Evolutionary conservation across 2,797 vertebrate genomes (phyloP), one percentile per base, ranked within the genome.

Genomic region (Spondyliosoma cantharus): DNA sequence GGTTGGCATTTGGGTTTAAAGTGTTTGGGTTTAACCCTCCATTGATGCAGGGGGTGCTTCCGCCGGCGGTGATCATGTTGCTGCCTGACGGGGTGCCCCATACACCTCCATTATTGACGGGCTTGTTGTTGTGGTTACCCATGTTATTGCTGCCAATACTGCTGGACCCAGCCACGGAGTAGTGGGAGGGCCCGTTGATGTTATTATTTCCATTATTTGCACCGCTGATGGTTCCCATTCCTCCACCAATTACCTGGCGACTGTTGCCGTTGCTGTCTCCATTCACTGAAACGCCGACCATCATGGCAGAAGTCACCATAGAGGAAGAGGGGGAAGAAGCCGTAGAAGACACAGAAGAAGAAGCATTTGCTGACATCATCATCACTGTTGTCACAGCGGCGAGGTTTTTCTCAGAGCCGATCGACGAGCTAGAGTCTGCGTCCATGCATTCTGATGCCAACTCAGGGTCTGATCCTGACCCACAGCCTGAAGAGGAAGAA

Each of bases 1-100:
- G 96, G 96, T 96, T 97, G 96, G 96, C 96, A 93, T 97, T 97
- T 93, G 97, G 96, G 94, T 96, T 97, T 96, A 97, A 96, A 97
- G 96, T 96, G 96, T 97, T 97, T 95, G 96, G 96, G 96, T 96
- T 97, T 92, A 96, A 94, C 92, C 96, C 97, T 94, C 96, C 96
- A 91, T 96, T 97, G 90, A 96, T 93, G 94, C 96, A 96, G 93
- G 96, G 94, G 95, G 76, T 95, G 82, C 76, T 90, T 70, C 91
- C 89, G 6, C 87, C 82, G 0, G 86, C 79, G 69, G 89, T 63
- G 67, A 85, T 89, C 56, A 89, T 84, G 84, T 80, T 91, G 88
- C 85, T 88, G 82, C 87, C 88, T 62, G 90, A 84, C 92, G 95
- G 96, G 92, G 94, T 93, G 92, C 96, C 96, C 98, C 98, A 99